phyloP scores from a whole-genome alignment of 2,888 invertebrate species.

The Phrixothrix hirtus region DNA sequence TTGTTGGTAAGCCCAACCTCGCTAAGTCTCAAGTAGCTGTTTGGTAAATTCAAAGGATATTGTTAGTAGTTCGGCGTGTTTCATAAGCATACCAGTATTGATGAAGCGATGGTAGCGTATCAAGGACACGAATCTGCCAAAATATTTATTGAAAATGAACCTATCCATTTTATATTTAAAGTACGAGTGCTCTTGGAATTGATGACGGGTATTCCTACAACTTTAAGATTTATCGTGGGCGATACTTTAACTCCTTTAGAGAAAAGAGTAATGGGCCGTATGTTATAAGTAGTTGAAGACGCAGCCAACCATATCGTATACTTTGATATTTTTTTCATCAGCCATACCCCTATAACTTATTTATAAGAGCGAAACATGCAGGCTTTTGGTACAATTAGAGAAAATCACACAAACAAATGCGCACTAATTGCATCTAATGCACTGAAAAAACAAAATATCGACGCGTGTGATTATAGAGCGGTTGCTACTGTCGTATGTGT shows the following conservation, averaged over 20 bases:
- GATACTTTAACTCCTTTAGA: constrained; percentile 4
- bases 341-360: not conserved
- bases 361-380: not conserved
- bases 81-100: not conserved
- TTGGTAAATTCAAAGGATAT: not conserved
- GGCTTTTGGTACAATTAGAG: too few relatives aligned
- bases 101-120: not conserved
- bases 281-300: constrained; percentile 1
- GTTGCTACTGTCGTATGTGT: not conserved
- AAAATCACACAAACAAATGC: too few relatives aligned
- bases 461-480: not conserved
- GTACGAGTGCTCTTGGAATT: not conserved
- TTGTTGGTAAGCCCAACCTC: not conserved
- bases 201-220: not conserved
- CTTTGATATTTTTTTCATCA: not conserved
- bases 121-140: not conserved
- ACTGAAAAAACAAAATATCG: too few relatives aligned
- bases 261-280: not conserved
- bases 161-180: not conserved
- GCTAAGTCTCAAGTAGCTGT: not conserved
- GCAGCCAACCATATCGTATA: not conserved
- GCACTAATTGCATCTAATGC: too few relatives aligned
- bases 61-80: not conserved
- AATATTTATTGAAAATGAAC: not conserved
- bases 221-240: not conserved